These are phyloP conservation scores for Montipora sp. DNA, from an alignment of 64 coral and sea anemone species.

Conservation along the genomic window DNA sequence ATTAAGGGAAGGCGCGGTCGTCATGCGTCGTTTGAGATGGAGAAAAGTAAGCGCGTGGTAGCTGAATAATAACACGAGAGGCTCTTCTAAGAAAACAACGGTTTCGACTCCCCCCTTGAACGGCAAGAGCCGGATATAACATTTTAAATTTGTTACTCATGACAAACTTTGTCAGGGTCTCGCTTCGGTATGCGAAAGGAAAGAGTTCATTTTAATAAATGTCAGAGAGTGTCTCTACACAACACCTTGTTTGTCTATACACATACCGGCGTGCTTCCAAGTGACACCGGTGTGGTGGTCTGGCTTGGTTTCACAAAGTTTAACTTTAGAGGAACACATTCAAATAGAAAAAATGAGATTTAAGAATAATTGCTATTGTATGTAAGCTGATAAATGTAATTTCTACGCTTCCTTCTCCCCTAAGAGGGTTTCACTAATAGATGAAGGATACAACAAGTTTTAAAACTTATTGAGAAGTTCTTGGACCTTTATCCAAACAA, in stretches of 20 bases:
- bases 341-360: too few species aligned
- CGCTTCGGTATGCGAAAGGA: neutral
- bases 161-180: neutral
- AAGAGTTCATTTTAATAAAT: neutral
- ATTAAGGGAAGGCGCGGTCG: neutral
- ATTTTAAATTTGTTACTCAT: neutral
- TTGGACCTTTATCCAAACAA: neutral
- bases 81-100: neutral
- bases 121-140: neutral
- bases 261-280: neutral
- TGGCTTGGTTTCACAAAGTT: too few species aligned
- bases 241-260: neutral
- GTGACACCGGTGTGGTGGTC: neutral
- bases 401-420: neutral
- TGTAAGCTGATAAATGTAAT: too few species aligned
- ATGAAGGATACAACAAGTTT: too few species aligned
- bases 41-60: neutral
- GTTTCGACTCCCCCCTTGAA: neutral
- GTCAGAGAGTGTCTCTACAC: neutral
- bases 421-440: too few species aligned
- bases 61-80: neutral
- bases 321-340: too few species aligned
- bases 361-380: too few species aligned
- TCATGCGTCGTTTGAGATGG: neutral
- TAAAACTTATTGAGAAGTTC: too few species aligned